These are phyloP conservation scores for Vanessa tameamea DNA, from an alignment of 1,140 invertebrate genomes.

Conservation along the genomic window DNA sequence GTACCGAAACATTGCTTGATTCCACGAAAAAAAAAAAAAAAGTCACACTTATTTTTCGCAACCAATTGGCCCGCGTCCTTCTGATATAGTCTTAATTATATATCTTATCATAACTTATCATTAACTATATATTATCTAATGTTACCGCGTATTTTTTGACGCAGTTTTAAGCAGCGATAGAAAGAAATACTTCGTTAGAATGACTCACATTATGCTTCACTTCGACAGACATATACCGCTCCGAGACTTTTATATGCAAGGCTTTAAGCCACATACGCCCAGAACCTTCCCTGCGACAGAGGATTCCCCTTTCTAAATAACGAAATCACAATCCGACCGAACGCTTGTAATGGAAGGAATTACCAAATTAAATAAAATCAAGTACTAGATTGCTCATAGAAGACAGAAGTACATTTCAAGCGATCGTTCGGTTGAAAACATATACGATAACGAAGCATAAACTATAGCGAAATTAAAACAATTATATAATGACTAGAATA, in stretches of 20 bases:
- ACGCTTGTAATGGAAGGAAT: constrained; percentile 6
- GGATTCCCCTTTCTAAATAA: constrained; percentile 15
- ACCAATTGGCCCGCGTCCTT: constrained; percentile 67
- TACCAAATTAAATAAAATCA: constrained; percentile 26
- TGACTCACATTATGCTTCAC: constrained; percentile 71
- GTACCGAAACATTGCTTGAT: constrained; percentile 24
- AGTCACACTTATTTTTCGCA: constrained; percentile 42
- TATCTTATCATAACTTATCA: constrained; percentile 44
- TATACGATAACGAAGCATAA: not conserved
- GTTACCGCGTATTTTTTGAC: constrained; percentile 54
- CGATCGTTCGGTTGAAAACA: constrained; percentile 3
- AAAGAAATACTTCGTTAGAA: constrained; percentile 62
- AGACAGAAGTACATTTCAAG: constrained; percentile 22
- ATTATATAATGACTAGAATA: constrained; percentile 1
- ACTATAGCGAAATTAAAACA: constrained; percentile 7
- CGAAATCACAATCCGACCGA: constrained; percentile 7
- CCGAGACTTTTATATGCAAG: constrained; percentile 15
- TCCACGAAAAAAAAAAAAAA: constrained; percentile 35
- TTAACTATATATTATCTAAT: constrained; percentile 67
- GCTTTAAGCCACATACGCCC: constrained; percentile 22
- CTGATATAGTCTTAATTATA: constrained; percentile 56
- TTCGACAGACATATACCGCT: constrained; percentile 25
- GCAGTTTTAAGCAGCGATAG: constrained; percentile 66
- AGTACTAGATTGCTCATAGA: constrained; percentile 27
- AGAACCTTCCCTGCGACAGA: constrained; percentile 16